These are phyloP conservation scores for Thrips palmi DNA, from an alignment of 1,140 invertebrate genomes.

Conservation along the genomic window DNA sequence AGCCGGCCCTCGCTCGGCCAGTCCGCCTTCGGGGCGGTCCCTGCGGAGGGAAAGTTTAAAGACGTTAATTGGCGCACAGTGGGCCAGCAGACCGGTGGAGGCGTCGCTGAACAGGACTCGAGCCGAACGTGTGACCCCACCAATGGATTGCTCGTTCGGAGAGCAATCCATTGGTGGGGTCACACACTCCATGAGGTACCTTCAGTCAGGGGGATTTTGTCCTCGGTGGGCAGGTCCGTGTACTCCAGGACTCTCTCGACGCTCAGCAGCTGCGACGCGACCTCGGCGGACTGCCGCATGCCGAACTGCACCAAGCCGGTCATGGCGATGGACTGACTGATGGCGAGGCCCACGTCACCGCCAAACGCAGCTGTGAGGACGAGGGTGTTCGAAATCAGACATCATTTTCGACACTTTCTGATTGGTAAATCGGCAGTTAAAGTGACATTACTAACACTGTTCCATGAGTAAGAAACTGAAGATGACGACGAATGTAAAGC, in stretches of 20 bases:
- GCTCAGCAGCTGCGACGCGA: conserved; percentile 72
- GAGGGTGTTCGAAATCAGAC: conserved; percentile 10
- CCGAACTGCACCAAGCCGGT: conserved; percentile 58
- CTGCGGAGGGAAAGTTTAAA: too few species aligned
- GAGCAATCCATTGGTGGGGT: too few species aligned
- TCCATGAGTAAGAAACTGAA: conserved; percentile 35
- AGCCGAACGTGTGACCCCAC: too few species aligned
- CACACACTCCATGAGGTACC: too few species aligned
- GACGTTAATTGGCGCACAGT: too few species aligned
- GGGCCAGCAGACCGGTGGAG: too few species aligned
- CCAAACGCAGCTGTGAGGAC: conserved; percentile 31
- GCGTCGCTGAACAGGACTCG: too few species aligned
- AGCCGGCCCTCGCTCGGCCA: conserved; percentile 27
- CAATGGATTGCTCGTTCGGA: too few species aligned
- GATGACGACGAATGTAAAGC: conserved; percentile 38
- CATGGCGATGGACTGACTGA: conserved; percentile 31
- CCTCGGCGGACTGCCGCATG: conserved; percentile 63
- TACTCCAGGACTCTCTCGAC: conserved; percentile 70
- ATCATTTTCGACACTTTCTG: not conserved
- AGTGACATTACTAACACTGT: not conserved
- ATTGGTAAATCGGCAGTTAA: too few species aligned
- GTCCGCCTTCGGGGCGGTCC: too few species aligned
- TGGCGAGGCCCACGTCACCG: conserved; percentile 34
- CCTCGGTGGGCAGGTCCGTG: too few species aligned
- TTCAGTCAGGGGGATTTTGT: too few species aligned